These are phyloP conservation scores for Hippocampus zosterae DNA, from an alignment of 2,113 vertebrate species.

Conservation along the genomic window DNA sequence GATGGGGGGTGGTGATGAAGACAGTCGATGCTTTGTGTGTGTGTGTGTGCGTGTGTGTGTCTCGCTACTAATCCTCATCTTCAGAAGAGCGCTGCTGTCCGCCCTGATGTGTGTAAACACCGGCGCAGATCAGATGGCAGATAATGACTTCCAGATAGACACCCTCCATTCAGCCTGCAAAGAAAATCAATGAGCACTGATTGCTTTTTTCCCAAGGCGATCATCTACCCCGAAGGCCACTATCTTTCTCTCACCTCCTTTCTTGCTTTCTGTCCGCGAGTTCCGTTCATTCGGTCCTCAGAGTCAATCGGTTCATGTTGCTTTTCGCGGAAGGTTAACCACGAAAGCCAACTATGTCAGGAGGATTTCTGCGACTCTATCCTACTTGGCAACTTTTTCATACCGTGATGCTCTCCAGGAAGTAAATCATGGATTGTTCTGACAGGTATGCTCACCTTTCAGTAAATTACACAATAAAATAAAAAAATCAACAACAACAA, in stretches of 20 bases:
- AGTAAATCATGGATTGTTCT: background rate
- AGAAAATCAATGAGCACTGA: constrained; percentile 74
- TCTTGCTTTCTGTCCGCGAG: constrained; percentile 16
- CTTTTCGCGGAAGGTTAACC: constrained; percentile 59
- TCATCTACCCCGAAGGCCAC: constrained; percentile 57
- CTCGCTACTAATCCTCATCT: constrained; percentile 64
- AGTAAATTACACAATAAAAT: no score
- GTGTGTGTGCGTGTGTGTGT: constrained; percentile 19
- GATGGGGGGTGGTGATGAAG: constrained; percentile 26
- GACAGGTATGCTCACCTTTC: background rate
- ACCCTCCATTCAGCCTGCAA: constrained; percentile 68
- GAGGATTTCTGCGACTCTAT: constrained; percentile 28
- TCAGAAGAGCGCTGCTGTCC: constrained; percentile 63
- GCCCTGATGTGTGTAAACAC: constrained; percentile 65
- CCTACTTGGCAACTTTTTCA: constrained; percentile 24
- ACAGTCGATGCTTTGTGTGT: constrained; percentile 29
- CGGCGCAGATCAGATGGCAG: constrained; percentile 67
- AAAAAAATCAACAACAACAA: no score
- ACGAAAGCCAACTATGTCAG: constrained; percentile 44
- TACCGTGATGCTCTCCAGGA: background rate
- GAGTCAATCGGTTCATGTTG: constrained; percentile 53
- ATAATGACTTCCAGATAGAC: constrained; percentile 72
- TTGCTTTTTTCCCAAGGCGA: constrained; percentile 73
- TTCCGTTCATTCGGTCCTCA: constrained; percentile 52
- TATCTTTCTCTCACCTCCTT: constrained; percentile 55